These are phyloP conservation scores for Echeneis naucrates DNA, from an alignment of 2,797 vertebrate genomes.

Conservation along the genomic window DNA sequence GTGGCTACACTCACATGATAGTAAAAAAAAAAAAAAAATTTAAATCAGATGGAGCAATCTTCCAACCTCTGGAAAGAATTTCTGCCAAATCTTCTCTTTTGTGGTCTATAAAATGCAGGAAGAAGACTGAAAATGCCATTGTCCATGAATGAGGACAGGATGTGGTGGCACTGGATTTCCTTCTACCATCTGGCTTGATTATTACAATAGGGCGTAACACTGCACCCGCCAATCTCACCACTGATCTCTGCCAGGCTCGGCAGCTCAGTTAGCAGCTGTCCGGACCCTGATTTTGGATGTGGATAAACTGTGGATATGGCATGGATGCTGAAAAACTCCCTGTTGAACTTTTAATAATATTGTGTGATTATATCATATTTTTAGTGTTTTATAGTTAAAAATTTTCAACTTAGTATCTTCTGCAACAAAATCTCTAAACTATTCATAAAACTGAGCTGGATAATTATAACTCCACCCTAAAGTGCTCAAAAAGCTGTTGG, in stretches of 20 bases:
- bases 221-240: conserved; percentile 2
- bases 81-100: conserved; percentile 44
- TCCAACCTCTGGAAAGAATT: conserved; percentile 36
- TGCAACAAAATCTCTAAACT: background rate
- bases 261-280: conserved; percentile 3
- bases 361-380: background rate
- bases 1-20: conserved; percentile 17
- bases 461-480: conserved; percentile 42
- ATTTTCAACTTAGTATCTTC: conserved; percentile 31
- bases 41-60: conserved; percentile 57
- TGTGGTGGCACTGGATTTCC: conserved; percentile 26
- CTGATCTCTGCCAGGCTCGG: conserved; percentile 9
- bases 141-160: conserved; percentile 39
- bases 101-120: conserved; percentile 68
- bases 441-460: conserved; percentile 40
- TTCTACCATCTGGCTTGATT: conserved; percentile 7
- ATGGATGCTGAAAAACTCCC: conserved; percentile 26
- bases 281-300: conserved; percentile 24
- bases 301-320: conserved; percentile 17
- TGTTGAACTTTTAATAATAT: conserved; percentile 12
- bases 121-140: no score
- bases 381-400: conserved; percentile 16
- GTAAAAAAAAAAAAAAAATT: conserved; percentile 28
- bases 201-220: conserved; percentile 29
- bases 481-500: conserved; percentile 25